phyloP scores from a whole-genome alignment of 2,888 invertebrate species.

The Ormyrus labotus region DNA sequence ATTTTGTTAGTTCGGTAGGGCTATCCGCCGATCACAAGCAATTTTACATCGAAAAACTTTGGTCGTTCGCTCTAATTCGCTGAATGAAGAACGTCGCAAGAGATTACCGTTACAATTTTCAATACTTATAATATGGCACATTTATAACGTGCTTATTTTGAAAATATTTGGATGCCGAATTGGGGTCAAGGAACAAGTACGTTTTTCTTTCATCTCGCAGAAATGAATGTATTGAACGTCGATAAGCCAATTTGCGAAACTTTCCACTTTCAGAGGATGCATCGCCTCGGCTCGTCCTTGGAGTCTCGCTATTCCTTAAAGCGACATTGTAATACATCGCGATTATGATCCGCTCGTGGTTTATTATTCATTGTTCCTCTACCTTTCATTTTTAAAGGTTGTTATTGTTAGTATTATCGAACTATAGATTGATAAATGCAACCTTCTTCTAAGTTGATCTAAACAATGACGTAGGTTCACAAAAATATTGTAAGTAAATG shows the following conservation, averaged over 20 bases:
- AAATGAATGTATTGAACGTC: background rate
- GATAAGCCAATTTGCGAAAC: constrained; percentile 15
- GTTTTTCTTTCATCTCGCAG: background rate
- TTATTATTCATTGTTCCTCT: background rate
- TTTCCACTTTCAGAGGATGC: constrained; percentile 6
- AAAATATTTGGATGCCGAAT: background rate
- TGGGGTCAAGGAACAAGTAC: background rate
- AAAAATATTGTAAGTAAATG: too few species aligned
- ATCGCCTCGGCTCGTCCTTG: background rate
- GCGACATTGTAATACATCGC: background rate
- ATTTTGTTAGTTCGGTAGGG: too few species aligned
- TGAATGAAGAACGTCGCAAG: too few species aligned
- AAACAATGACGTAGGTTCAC: too few species aligned
- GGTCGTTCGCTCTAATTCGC: too few species aligned
- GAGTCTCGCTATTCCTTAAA: background rate
- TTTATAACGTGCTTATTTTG: background rate
- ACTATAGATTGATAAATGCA: constrained; percentile 8
- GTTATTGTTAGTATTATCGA: too few species aligned
- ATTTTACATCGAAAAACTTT: too few species aligned
- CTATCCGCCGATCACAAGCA: too few species aligned
- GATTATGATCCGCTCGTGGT: background rate
- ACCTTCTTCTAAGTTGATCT: too few species aligned
- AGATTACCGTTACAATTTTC: too few species aligned
- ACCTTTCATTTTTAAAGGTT: too few species aligned
- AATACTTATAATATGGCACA: too few species aligned